These are phyloP conservation scores for Belonocnema kinseyi DNA, from an alignment of 1,140 invertebrate species.

Conservation along the genomic window DNA sequence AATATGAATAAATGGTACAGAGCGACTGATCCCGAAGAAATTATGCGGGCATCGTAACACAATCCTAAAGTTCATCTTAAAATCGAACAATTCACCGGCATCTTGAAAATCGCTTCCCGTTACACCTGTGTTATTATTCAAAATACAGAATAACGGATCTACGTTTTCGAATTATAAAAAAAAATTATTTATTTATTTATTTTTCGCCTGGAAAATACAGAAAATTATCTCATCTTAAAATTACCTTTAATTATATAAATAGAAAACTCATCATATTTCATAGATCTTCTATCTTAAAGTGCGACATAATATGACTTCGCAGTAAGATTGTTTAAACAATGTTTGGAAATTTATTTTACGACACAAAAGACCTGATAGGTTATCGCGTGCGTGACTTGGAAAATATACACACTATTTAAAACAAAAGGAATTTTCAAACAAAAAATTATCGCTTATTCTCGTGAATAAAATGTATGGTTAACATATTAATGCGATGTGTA, in stretches of 20 bases:
- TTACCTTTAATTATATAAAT: too few relatives aligned
- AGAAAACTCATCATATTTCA: too few relatives aligned
- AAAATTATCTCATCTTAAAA: too few relatives aligned
- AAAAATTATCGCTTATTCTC: slow-evolving; percentile 24
- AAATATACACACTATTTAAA: background rate
- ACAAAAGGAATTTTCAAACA: slow-evolving; percentile 49
- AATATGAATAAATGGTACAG: slow-evolving; percentile 11
- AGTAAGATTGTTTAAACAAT: slow-evolving; percentile 19
- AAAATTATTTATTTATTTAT: too few relatives aligned
- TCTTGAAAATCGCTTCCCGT: slow-evolving; percentile 50
- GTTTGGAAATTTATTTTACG: slow-evolving; percentile 13
- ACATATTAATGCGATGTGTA: background rate
- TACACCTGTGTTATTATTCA: slow-evolving; percentile 47
- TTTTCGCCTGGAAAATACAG: too few relatives aligned
- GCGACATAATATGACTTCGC: background rate
- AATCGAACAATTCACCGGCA: slow-evolving; percentile 67
- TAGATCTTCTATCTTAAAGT: slow-evolving; percentile 8
- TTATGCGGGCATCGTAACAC: slow-evolving; percentile 63
- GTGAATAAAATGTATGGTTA: background rate
- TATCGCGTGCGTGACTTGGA: slow-evolving; percentile 45
- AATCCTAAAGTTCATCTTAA: slow-evolving; percentile 54
- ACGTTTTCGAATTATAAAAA: too few relatives aligned
- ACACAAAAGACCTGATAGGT: slow-evolving; percentile 35
- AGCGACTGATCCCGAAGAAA: background rate
- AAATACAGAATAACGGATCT: background rate